A percentile compares a stretch with the other conserved stretches of the same genome.
Evolutionary conservation across 2,888 invertebrate species (phyloP).

Genomic region (Archips xylosteana): DNA sequence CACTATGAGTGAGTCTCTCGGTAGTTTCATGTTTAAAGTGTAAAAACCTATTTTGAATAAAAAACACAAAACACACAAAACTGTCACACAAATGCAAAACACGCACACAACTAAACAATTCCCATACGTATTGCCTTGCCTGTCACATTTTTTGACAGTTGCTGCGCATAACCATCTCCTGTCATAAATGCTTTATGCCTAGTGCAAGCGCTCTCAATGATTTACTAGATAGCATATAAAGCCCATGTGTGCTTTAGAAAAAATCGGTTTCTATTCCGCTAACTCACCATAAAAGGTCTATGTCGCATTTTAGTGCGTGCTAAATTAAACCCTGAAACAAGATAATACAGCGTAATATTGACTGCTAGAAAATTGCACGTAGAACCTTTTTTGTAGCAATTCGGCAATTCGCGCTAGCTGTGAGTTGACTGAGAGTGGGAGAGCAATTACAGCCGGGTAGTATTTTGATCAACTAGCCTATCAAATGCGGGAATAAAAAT

Average conservation of each 20-base stretch:
- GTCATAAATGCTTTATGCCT: not conserved
- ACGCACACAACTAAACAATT: too few relatives aligned
- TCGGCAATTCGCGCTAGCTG: not conserved
- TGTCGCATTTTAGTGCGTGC: not conserved
- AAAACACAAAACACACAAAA: too few relatives aligned
- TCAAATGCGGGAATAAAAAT: not conserved
- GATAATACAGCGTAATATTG: not conserved
- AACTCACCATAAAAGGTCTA: not conserved
- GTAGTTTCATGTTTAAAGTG: too few relatives aligned
- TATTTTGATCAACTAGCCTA: not conserved
- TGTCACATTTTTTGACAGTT: too few relatives aligned
- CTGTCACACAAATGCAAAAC: too few relatives aligned
- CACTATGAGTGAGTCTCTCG: too few relatives aligned
- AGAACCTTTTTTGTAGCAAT: not conserved
- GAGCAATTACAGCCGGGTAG: not conserved
- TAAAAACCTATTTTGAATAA: too few relatives aligned
- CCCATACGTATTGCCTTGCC: too few relatives aligned
- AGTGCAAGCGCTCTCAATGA: constrained; percentile 14
- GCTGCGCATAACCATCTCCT: too few relatives aligned
- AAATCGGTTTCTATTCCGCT: constrained; percentile 21
- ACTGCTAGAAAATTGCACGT: not conserved
- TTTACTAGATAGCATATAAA: constrained; percentile 30
- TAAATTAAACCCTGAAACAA: not conserved
- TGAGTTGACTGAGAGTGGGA: not conserved
- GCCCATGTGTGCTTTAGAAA: constrained; percentile 26